These are phyloP conservation scores for Pagetopsis macropterus DNA, from an alignment of 2,797 vertebrate genomes.

Conservation along the genomic window DNA sequence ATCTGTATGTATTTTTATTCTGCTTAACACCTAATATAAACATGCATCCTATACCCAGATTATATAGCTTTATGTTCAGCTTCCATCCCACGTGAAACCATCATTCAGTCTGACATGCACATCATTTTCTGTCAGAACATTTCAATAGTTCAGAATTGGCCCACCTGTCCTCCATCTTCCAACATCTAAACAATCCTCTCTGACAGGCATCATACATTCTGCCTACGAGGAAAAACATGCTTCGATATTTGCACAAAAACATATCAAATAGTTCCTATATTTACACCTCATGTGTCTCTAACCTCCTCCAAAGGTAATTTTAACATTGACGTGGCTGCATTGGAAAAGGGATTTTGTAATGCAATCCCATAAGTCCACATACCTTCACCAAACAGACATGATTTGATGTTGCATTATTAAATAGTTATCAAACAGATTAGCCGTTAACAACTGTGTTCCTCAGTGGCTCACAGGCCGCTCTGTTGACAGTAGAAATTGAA, in stretches of 20 bases:
- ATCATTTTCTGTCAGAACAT: slow-evolving; percentile 1
- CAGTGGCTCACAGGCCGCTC: slow-evolving; percentile 18
- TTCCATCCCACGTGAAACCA: neutral
- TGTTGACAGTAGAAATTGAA: slow-evolving; percentile 70
- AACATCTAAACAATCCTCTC: neutral
- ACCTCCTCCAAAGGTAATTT: slow-evolving; percentile 17
- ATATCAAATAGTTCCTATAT: no score
- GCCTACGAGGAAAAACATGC: neutral
- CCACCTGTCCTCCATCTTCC: slow-evolving; percentile 12
- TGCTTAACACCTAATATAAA: neutral
- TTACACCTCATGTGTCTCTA: neutral
- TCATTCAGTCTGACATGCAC: slow-evolving; percentile 8
- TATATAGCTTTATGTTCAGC: neutral
- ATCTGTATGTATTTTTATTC: neutral
- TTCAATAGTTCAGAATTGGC: slow-evolving; percentile 6
- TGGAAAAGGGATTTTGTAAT: neutral
- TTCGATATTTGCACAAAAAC: neutral
- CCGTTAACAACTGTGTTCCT: neutral
- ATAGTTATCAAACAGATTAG: slow-evolving; percentile 30
- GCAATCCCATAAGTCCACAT: neutral
- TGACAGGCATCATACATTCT: neutral
- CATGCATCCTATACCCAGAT: neutral
- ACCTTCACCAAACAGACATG: slow-evolving; percentile 17
- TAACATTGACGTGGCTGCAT: neutral
- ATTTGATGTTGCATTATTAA: slow-evolving; percentile 67